Conservation (phyloP, 2,888 invertebrate species). For the Noctuana brunneofusca region DNA sequence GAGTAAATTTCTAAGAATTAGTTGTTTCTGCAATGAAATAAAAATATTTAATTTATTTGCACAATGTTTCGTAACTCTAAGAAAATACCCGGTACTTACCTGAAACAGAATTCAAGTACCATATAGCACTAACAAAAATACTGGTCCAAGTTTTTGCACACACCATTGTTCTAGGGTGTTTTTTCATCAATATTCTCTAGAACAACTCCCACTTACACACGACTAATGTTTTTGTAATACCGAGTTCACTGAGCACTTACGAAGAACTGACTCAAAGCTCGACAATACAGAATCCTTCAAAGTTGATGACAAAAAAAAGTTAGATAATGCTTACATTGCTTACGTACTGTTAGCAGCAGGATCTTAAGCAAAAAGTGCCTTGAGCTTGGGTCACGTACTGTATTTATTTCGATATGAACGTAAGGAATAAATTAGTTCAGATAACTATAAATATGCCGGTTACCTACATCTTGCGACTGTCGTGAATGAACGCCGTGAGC, state of each 20-base stretch:
- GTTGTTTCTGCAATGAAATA: no score
- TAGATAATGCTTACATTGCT: slow-evolving; percentile 1
- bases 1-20: no score
- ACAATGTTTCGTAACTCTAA: no score
- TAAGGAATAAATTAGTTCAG: slow-evolving; percentile 12
- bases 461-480: background rate
- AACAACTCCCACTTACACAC: slow-evolving; percentile 1
- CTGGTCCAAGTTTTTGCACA: background rate
- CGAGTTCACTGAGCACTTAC: slow-evolving; percentile 1
- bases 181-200: slow-evolving; percentile 6
- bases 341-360: slow-evolving; percentile 8
- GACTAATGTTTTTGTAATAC: background rate
- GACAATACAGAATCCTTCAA: background rate
- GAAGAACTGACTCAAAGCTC: background rate
- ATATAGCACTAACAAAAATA: slow-evolving; percentile 3
- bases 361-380: slow-evolving; percentile 7
- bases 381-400: slow-evolving; percentile 12
- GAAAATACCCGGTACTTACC: background rate
- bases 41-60: no score
- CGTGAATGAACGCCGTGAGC: background rate
- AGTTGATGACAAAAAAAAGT: background rate
- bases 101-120: background rate
- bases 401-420: slow-evolving; percentile 9
- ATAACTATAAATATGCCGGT: background rate
- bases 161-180: background rate